Evolutionary conservation across 2,797 vertebrate species (phyloP), one percentile per base, ranked within the genome.

Genomic region (Mus caroli): DNA sequence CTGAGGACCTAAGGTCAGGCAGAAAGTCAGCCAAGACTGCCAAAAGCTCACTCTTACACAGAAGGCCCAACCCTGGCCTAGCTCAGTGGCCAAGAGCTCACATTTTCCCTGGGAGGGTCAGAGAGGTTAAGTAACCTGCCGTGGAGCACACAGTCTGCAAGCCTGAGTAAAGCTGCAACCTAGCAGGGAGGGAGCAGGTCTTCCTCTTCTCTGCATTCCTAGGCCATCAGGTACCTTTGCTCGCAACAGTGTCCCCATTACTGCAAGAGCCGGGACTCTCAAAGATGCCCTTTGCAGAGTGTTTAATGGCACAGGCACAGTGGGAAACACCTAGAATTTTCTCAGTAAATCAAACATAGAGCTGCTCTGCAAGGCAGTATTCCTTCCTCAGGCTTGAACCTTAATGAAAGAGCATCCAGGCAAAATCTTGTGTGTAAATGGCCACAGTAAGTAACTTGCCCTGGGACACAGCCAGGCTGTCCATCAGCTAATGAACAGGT

Each of bases 161-260:
- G 20, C 0, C 1, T 0, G 50, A 24, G 10, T 1, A 2, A 12
- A 24, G 1, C 3, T 1, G 37, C 10, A 15, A 6, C 28, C 40
- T 0, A 3, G 60, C 0, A 10, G 43, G 40, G 11, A 77, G 11
- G 4, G 26, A 60, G 69, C 24, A 1, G 6, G 19, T 11, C 56
- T n/a, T 26, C 4, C 4, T 28, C 50, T 78, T 52, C 34, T 40
- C 85, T 67, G 22, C 24, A 4, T 19, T 77, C 17, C n/a, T 31
- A 14, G 69, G 19, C 11, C 22, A 4, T 62, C 19, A 24, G 31
- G 20, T 50, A 40, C 54, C 17, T 76, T 60, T 58, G 37, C 37
- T 28, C n/a, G 3, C 8, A 46, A 31, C 24, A 11, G 62, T 28
- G 13, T 28, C n/a, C 43, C 34, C 14, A 2, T 37, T 20, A 10